Percentiles rank a stretch among this genome's conserved stretches.
Evolutionary conservation across 2,113 vertebrate genomes (phyloP).

Genomic region (Theristicus caerulescens): DNA sequence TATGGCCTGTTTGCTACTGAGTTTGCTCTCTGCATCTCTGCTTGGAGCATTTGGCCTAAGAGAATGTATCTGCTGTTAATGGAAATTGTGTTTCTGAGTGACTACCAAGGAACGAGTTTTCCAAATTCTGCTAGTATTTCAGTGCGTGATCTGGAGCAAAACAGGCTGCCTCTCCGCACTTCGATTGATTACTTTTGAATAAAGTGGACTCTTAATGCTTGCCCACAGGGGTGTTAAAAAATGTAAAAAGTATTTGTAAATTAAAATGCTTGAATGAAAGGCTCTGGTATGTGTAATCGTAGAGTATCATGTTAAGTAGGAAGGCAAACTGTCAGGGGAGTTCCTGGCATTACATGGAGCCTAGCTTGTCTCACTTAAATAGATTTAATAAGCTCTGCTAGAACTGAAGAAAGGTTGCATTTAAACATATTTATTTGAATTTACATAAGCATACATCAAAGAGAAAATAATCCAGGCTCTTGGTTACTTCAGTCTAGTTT

Average conservation of each 20-base stretch:
- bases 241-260: slow-evolving; percentile 52
- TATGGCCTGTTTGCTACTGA: not conserved
- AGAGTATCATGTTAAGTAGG: slow-evolving; percentile 40
- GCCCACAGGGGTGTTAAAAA: slow-evolving; percentile 42
- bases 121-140: slow-evolving; percentile 24
- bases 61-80: not conserved
- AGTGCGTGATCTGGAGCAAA: slow-evolving; percentile 29
- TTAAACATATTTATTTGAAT: slow-evolving; percentile 47
- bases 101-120: not conserved
- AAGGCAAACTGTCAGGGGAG: slow-evolving; percentile 50
- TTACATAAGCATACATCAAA: slow-evolving; percentile 54
- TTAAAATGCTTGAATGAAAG: slow-evolving; percentile 52
- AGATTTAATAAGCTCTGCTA: slow-evolving; percentile 47
- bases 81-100: not conserved
- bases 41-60: not conserved
- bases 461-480: not conserved
- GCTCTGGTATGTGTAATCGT: slow-evolving; percentile 50
- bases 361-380: slow-evolving; percentile 28
- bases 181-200: slow-evolving; percentile 2
- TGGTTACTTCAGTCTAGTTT: slow-evolving; percentile 30
- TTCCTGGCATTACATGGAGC: slow-evolving; percentile 15
- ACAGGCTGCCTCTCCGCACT: not conserved
- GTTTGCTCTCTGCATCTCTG: not conserved
- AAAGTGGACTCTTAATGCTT: slow-evolving; percentile 32
- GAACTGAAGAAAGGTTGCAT: slow-evolving; percentile 49